Base-by-base conservation (phyloP, 2,888 invertebrate species). In the Allygus modestus region DNA sequence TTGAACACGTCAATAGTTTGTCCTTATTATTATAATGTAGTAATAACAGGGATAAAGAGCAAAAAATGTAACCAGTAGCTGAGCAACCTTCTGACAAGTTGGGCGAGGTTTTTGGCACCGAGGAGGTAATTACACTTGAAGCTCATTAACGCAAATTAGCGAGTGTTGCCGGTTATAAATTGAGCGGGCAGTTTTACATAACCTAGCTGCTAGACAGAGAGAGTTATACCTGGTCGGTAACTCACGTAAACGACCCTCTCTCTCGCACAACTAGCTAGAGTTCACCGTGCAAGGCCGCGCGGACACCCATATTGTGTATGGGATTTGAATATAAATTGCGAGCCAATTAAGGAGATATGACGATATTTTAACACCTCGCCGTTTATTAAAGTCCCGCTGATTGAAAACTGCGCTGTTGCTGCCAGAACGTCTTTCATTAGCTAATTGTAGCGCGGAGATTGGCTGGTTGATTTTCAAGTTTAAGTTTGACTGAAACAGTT, bases 341-440 rank as follows among this genome's bases (percentile, higher is more conserved):
- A 9, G 0, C 28, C 65, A 65, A 65, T 65, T 65, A 65, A 58
- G 58, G 28, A 9, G 65, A 15, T 54, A 23, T 31, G 65, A n/a
- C 28, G 31, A 28, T 65, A 65, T 65, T 65, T 65, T 65, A 65
- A 31, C 65, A 65, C 28, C 65, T 65, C 28, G 15, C 28, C 12
- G 65, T 28, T 65, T 15, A 65, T 65, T 28, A 26, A 15, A 31
- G 28, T 4, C 15, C 31, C 31, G 5, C 15, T 65, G 65, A 65
- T 65, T 65, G 65, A 65, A 65, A 65, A 65, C 28, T 5, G 65
- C 65, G 65, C 31, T 28, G 65, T 20, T 23, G 15, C 65, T 15
- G 54, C 65, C 31, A 23, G 65, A 65, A 65, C 31, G 65, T 31
- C 65, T 65, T 65, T 65, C 65, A 65, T 65, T 65, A 65, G 65